Evolutionary conservation across 2,113 vertebrate genomes (phyloP), one percentile per base, ranked within the genome.

Genomic region (Crotophaga sulcirostris): DNA sequence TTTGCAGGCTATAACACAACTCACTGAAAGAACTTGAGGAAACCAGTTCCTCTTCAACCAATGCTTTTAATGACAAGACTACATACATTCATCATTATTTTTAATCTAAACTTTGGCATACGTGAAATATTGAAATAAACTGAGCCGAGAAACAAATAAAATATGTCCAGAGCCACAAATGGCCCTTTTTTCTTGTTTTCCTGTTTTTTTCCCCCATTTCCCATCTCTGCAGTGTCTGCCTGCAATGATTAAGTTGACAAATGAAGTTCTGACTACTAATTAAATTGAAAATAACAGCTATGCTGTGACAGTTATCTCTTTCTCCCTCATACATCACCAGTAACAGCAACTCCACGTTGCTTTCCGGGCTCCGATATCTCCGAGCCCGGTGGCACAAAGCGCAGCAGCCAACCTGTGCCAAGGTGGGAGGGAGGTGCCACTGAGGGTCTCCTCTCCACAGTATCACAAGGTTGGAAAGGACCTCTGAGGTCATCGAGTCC

Each of bases 231-330:
- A 0, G 78, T 90, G 89, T 93, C 96, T 96, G 93, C 84, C 90
- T 91, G 68, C 77, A 94, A 93, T 91, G 93, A 97, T 96, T 96
- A 96, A 96, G 92, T 91, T 93, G 94, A 97, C 92, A 96, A 94
- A 97, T 96, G 88, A 96, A 97, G 91, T 96, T 92, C 87, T 94
- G 95, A 92, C 88, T 95, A 93, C 81, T 97, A 97, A 96, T 96
- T 96, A 93, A 90, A 96, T 70, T 95, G 93, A 97, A 94, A 97
- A 95, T 76, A 96, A 90, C 84, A 94, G 86, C 72, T 89, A 96
- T 33, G 45, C 59, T 29, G 49, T 89, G 81, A 93, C 93, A 96
- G 88, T 81, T 88, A 93, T 89, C 85, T 96, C 94, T 83, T 74
- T 89, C 73, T 62, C 34, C 9, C 73, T 83, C 95, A 63, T 85